phyloP scores from a whole-genome alignment of 2,888 invertebrate species.

The Temnothorax ravouxi region DNA sequence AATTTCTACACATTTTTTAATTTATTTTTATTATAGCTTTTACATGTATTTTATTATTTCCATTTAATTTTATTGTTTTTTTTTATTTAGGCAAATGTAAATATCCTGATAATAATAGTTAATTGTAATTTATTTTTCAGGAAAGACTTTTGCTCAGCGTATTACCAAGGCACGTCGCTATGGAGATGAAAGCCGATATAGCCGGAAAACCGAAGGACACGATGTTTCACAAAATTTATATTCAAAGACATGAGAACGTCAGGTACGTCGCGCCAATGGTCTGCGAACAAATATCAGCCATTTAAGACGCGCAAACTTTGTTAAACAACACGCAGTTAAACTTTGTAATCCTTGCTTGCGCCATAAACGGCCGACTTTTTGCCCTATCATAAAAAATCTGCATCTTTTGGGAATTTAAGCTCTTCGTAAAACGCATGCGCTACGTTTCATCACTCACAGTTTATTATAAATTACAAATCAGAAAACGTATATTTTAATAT shows the following conservation, averaged over 20 bases:
- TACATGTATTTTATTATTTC: not conserved
- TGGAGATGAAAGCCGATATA: conserved; percentile 99
- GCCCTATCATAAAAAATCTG: not conserved
- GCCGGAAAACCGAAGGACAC: conserved; percentile 96
- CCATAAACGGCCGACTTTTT: not conserved
- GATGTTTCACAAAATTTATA: conserved; percentile 99
- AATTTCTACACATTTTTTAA: too few relatives aligned
- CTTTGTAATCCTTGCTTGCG: not conserved
- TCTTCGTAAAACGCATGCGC: not conserved
- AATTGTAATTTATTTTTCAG: conserved; percentile 86
- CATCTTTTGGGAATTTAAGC: not conserved
- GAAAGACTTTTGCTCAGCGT: conserved; percentile 96
- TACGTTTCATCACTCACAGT: not conserved
- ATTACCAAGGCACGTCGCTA: conserved; percentile 96
- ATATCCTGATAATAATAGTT: not conserved
- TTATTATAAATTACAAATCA: not conserved
- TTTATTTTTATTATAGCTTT: too few relatives aligned
- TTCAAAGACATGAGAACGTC: conserved; percentile 98
- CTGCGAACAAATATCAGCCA: not conserved
- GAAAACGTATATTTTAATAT: not conserved
- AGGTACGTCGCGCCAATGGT: conserved; percentile 89
- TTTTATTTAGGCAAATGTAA: not conserved
- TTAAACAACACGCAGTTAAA: too few relatives aligned
- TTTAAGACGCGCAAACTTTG: conserved; percentile 1
- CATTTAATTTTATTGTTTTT: not conserved